These are phyloP conservation scores for Drosophila mayri DNA, from an alignment of 1,140 invertebrate species.

Conservation along the genomic window DNA sequence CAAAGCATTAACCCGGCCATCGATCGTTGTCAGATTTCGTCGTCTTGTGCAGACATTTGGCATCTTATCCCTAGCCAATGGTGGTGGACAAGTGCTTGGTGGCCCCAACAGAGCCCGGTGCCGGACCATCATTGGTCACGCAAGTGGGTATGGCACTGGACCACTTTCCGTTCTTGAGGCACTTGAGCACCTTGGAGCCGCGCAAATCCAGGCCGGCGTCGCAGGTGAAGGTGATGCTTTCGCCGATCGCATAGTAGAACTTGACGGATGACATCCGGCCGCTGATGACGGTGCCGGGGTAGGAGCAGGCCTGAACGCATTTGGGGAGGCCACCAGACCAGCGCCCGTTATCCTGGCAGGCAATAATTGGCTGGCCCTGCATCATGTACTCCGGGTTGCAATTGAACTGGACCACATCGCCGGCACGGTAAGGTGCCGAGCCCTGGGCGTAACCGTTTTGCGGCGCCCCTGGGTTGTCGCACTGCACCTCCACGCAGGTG, in stretches of 20 bases:
- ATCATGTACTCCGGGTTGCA: constrained; percentile 95
- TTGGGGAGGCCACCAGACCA: constrained; percentile 94
- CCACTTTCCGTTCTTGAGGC: constrained; percentile 93
- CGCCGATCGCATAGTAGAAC: constrained; percentile 94
- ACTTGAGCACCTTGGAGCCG: constrained; percentile 91
- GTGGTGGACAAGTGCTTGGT: constrained; percentile 63
- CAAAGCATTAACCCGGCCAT: constrained; percentile 47
- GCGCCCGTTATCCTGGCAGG: constrained; percentile 94
- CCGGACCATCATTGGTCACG: constrained; percentile 61
- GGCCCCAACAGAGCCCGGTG: constrained; percentile 24
- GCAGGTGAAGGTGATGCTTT: constrained; percentile 94
- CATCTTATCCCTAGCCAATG: constrained; percentile 50
- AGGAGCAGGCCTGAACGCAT: constrained; percentile 94
- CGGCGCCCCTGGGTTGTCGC: constrained; percentile 89
- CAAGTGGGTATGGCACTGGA: constrained; percentile 92
- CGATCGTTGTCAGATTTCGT: constrained; percentile 6
- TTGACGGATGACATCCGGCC: constrained; percentile 93
- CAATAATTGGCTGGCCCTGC: constrained; percentile 92
- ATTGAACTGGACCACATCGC: constrained; percentile 93
- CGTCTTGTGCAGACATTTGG: constrained; percentile 2
- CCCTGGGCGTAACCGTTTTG: constrained; percentile 92
- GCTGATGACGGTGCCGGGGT: constrained; percentile 93
- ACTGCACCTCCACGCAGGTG: constrained; percentile 92
- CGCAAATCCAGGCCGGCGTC: constrained; percentile 90
- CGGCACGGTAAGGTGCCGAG: constrained; percentile 90